phyloP scores from a whole-genome alignment of 1,140 invertebrate species.

The Drosophila neocordata region DNA sequence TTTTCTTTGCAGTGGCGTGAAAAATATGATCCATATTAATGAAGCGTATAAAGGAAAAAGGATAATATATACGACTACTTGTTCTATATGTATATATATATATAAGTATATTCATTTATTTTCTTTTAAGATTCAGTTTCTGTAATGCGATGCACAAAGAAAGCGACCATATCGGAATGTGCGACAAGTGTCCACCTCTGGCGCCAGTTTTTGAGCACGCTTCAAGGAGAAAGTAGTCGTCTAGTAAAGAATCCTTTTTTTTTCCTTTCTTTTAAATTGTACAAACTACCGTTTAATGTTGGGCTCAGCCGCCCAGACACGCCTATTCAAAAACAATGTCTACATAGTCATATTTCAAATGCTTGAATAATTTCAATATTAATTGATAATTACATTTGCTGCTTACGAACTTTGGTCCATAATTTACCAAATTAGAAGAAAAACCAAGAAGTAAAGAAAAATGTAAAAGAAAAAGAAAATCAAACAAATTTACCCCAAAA shows the following conservation, averaged over 20 bases:
- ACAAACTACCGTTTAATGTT: constrained; percentile 77
- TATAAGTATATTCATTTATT: no score
- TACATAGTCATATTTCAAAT: constrained; percentile 42
- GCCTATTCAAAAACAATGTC: constrained; percentile 22
- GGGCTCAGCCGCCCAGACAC: constrained; percentile 33
- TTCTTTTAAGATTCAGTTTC: not conserved
- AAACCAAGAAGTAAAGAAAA: not conserved
- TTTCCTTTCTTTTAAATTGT: constrained; percentile 44
- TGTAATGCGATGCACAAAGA: constrained; percentile 68
- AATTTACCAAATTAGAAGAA: constrained; percentile 73
- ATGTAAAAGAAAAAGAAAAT: constrained; percentile 64
- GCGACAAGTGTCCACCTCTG: constrained; percentile 77
- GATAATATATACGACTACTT: constrained; percentile 28
- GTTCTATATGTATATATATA: not conserved
- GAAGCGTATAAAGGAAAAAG: constrained; percentile 47
- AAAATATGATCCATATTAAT: constrained; percentile 74
- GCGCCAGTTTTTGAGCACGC: constrained; percentile 64
- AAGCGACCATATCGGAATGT: constrained; percentile 68
- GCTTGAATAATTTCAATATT: constrained; percentile 57
- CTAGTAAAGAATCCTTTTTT: constrained; percentile 37
- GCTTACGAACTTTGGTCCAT: constrained; percentile 51
- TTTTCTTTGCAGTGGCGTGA: constrained; percentile 52
- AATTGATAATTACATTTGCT: constrained; percentile 63
- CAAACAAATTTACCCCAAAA: not conserved
- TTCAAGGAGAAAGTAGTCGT: constrained; percentile 40